Base-by-base conservation (phyloP, 2,888 invertebrate genomes). In the Leptinotarsa peninsularis region DNA sequence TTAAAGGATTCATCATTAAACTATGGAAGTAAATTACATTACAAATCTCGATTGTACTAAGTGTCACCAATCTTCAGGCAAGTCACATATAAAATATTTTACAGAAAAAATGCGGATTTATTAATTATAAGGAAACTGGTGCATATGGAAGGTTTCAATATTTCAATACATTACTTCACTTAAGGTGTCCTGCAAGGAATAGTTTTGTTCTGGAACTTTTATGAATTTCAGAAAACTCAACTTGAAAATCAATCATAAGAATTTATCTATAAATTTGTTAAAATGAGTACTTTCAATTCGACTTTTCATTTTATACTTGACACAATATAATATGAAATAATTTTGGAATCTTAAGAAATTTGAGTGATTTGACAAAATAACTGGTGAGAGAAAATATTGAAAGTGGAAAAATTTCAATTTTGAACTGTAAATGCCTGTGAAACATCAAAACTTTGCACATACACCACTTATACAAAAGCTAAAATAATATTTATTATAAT, bases 31-130 rank as follows among this genome's bases (percentile, higher is more conserved):
- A 79, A 81, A 75, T 70, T 49, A 58, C 49, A 77, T 78, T 79
- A 79, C 79, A 81, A 79, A 78, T 76, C 70, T 73, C 80, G 82
- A 83, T 82, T 82, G 82, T 81, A 82, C 80, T 43, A 43, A 43
- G 75, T 78, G 72, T 79, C 79, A 78, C 77, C 78, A 72, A 75
- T 78, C 80, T 70, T 56, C 58, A 70, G 56, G 70, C 56, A 56
- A 70, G 58, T 58, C 56, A 80, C 80, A 80, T 43, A 43, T 49
- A 81, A 79, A 82, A 81, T 78, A 79, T 79, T 70, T 67, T 23
- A 72, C 66, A 72, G 75, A 74, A 78, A 78, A 75, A n/a, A 73
- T 72, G 68, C 63, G 66, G 27, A 63, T 66, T 58, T 49, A 72
- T 68, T 72, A 54, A 72, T 75, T 33, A 72, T 75, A 43, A 71